phyloP scores from a whole-genome alignment of 2,797 vertebrate genomes.

The Dendrocincla tyrannina region DNA sequence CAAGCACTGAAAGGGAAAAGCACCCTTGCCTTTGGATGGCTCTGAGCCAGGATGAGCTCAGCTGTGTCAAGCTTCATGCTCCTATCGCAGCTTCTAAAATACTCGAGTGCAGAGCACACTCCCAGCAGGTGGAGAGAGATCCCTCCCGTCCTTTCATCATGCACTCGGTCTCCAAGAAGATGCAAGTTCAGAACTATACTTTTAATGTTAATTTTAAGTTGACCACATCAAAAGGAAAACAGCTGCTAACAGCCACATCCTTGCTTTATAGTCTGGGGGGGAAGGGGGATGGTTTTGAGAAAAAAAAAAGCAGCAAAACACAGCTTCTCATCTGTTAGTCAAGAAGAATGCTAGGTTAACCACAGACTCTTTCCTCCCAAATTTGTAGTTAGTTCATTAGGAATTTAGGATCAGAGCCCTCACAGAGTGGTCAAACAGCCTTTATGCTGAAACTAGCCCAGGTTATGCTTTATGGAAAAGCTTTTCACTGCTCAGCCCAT shows the following conservation, averaged over 20 bases:
- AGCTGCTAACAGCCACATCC: background rate
- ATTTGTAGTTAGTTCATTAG: background rate
- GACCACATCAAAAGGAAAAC: slow-evolving; percentile 18
- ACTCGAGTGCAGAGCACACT: background rate
- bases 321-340: background rate
- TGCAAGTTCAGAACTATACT: background rate
- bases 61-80: background rate
- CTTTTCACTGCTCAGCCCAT: background rate
- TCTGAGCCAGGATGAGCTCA: background rate
- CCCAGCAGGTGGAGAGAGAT: slow-evolving; percentile 13
- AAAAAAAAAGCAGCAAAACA: background rate
- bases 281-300: background rate
- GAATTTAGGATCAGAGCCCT: background rate
- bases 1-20: background rate
- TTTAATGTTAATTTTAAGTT: background rate
- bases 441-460: background rate
- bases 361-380: background rate
- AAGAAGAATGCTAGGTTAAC: background rate
- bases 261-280: background rate
- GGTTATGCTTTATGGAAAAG: background rate
- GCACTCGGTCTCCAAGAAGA: background rate
- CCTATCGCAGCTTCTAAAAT: background rate
- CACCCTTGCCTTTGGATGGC: slow-evolving; percentile 15
- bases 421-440: background rate
- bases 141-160: background rate